These are phyloP conservation scores for Trichopoda pennipes DNA, from an alignment of 2,888 invertebrate species.

Conservation along the genomic window DNA sequence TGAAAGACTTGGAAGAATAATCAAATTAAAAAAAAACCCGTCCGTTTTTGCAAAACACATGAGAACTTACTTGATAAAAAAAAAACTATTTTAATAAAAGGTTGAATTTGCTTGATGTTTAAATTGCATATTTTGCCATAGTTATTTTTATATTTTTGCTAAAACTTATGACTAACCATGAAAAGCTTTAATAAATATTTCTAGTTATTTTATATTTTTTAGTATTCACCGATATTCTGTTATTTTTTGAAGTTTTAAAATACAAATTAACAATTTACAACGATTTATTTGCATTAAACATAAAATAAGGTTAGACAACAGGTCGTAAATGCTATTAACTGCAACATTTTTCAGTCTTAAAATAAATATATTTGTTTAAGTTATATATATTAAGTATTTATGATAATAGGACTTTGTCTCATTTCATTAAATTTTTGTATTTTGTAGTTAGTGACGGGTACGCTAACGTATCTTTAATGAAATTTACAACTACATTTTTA, in stretches of 20 bases:
- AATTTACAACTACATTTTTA: too few relatives aligned
- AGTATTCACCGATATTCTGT: background rate
- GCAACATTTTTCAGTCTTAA: too few relatives aligned
- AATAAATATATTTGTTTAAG: too few relatives aligned
- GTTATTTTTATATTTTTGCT: constrained; percentile 29
- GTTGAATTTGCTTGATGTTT: constrained; percentile 4
- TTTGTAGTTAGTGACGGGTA: too few relatives aligned
- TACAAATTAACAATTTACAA: background rate
- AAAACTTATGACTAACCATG: background rate
- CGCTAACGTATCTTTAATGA: too few relatives aligned
- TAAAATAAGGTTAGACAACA: too few relatives aligned
- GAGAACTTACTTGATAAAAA: background rate
- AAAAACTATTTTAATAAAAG: background rate
- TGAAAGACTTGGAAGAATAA: background rate
- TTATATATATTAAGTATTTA: too few relatives aligned
- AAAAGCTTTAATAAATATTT: constrained; percentile 44
- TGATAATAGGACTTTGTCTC: too few relatives aligned
- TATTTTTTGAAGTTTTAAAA: background rate
- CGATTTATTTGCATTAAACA: background rate
- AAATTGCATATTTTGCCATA: constrained; percentile 10
- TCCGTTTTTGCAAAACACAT: constrained; percentile 34
- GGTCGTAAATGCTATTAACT: too few relatives aligned
- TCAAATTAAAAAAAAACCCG: constrained; percentile 20
- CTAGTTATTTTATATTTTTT: constrained; percentile 3
- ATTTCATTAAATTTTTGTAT: too few relatives aligned